Evolutionary conservation across 1,140 invertebrate genomes (phyloP).

Genomic region (Matsumurasca onukii): DNA sequence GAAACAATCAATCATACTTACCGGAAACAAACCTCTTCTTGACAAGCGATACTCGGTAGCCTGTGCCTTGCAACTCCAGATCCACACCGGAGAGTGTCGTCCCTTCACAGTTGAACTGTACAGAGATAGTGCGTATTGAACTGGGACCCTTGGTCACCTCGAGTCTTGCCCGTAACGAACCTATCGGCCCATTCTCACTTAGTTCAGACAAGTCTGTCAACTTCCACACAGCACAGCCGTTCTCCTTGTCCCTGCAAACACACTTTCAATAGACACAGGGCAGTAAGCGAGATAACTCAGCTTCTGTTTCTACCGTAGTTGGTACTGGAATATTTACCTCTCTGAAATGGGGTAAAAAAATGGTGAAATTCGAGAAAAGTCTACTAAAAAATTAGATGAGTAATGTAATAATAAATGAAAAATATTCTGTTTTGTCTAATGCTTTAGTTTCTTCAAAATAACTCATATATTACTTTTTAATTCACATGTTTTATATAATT

Average conservation of each 20-base stretch:
- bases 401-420: too few species aligned
- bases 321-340: too few species aligned
- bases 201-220: conserved; percentile 89
- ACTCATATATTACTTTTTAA: too few species aligned
- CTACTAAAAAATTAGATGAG: too few species aligned
- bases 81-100: conserved; percentile 92
- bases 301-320: too few species aligned
- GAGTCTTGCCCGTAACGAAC: conserved; percentile 86
- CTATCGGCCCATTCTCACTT: conserved; percentile 84
- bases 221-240: conserved; percentile 85
- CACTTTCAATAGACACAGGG: neutral
- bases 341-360: too few species aligned
- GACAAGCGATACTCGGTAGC: conserved; percentile 90
- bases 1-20: too few species aligned
- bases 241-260: conserved; percentile 69
- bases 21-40: conserved; percentile 94
- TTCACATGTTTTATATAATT: too few species aligned
- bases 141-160: conserved; percentile 81
- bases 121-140: conserved; percentile 76
- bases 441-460: too few species aligned
- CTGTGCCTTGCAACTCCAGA: conserved; percentile 84
- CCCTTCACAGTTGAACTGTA: conserved; percentile 94
- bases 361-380: too few species aligned
- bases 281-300: too few species aligned
- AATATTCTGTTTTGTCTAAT: too few species aligned